Conservation (phyloP, 35 echinoderm and acorn worm genomes). For the Acanthaster planci region DNA sequence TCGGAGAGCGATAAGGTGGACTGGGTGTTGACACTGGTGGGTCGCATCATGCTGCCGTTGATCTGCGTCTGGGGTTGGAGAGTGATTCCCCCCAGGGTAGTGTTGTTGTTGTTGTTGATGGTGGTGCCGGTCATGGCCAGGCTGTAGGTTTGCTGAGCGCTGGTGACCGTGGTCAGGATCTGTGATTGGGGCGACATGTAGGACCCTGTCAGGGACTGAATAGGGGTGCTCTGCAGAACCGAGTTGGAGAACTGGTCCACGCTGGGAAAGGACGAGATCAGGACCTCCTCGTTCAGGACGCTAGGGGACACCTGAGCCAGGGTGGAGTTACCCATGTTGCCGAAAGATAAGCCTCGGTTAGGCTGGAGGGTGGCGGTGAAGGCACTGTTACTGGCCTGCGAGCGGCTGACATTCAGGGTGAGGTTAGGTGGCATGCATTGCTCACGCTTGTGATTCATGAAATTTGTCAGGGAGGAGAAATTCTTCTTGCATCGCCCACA, state of each 20-base stretch:
- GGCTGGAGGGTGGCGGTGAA: constrained; percentile 75
- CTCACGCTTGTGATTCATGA: constrained; percentile 94
- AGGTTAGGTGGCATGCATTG: constrained; percentile 63
- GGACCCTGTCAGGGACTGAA: constrained; percentile 48
- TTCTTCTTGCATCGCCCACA: constrained; percentile 99
- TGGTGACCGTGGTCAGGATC: neutral
- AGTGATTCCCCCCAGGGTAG: constrained; percentile 1
- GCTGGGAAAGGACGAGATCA: constrained; percentile 81
- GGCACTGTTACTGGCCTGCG: constrained; percentile 72
- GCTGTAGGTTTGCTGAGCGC: constrained; percentile 20
- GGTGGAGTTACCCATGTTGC: constrained; percentile 56
- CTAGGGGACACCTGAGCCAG: constrained; percentile 70
- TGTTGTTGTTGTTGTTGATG: constrained; percentile 1
- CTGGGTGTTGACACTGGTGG: neutral
- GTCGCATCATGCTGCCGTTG: neutral
- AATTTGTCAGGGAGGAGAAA: constrained; percentile 80
- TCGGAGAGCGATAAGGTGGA: neutral
- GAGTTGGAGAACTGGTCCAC: constrained; percentile 84
- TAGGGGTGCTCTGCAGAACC: constrained; percentile 59
- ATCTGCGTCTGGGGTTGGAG: constrained; percentile 4
- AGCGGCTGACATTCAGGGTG: constrained; percentile 13
- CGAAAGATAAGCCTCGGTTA: constrained; percentile 39
- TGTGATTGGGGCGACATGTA: constrained; percentile 39
- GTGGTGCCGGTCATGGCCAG: neutral
- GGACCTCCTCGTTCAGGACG: constrained; percentile 89